These are phyloP conservation scores for Pantherophis alleghaniensis DNA, from an alignment of 2,797 vertebrate genomes.

Conservation along the genomic window DNA sequence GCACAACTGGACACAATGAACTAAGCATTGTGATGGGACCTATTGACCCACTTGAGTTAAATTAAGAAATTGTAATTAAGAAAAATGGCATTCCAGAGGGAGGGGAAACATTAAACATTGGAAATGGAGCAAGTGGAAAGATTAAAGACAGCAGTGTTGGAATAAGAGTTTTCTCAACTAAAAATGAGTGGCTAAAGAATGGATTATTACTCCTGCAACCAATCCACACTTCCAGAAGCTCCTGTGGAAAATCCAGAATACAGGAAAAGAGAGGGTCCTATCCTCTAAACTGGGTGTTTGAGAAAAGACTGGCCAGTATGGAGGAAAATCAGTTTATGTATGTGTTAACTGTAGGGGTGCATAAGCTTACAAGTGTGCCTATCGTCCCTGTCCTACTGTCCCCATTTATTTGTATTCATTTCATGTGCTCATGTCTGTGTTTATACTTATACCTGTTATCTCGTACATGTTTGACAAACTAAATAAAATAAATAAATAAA, in stretches of 20 bases:
- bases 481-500: no score
- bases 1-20: neutral
- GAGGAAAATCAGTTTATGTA: neutral
- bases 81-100: neutral
- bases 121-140: neutral
- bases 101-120: neutral
- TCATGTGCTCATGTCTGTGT: no score
- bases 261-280: neutral
- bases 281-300: neutral
- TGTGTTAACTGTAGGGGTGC: neutral
- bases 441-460: no score
- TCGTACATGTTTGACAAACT: no score
- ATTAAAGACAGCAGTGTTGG: neutral
- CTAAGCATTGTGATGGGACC: neutral
- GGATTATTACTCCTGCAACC: neutral
- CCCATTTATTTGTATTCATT: no score
- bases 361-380: no score
- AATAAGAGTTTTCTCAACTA: neutral
- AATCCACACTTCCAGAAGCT: neutral
- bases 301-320: neutral
- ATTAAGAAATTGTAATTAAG: neutral
- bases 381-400: no score
- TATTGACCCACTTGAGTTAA: neutral
- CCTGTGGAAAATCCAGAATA: neutral
- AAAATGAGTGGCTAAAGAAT: neutral